Base-by-base conservation (phyloP, 2,888 invertebrate genomes). In the Stomorhina lunata region DNA sequence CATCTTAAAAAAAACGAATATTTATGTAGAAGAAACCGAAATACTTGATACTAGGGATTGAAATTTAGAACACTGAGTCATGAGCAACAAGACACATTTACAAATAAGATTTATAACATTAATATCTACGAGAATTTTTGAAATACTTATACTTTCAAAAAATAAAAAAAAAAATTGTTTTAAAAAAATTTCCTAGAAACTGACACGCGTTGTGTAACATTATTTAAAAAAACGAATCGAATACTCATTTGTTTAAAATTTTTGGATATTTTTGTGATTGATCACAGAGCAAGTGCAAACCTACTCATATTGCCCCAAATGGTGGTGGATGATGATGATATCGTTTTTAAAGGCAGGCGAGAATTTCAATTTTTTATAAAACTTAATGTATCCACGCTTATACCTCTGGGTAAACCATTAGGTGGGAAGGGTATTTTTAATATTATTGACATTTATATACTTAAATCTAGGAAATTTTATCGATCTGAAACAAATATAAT, bases 241-340 rank as follows among this genome's bases (percentile, higher is more conserved):
- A 61, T 27, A 9, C 4, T 48, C 40, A 6, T 37, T 9, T 22
- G 5, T 22, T 40, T 40, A 27, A 43, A 43, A 4, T 43, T 12
- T 43, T n/a, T 37, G 43, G 20, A 61, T 48, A 50, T 37, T 66
- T 63, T 57, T 68, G 77, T 81, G 78, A 78, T 81, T 81, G 78
- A 81, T 81, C 69, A 65, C 78, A 45, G 25, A 78, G 43, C 81
- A 79, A 82, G 75, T 78, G 78, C 17, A 9, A 25, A 5, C 27
- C 55, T 10, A 20, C 4, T 57, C 25, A 9, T 34, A 65, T n/a
- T 43, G 12, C 27, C 15, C 40, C 7, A 29, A n/a, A 10, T 4
- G 12, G 22, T 22, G 29, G 12, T 12, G 53, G 15, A 48, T 53
- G 22, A 53, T 34, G 6, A 15, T 53, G 17, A 29, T 32, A 10